Evolutionary conservation across 1,140 invertebrate species (phyloP).

Genomic region (Mamestra configurata): DNA sequence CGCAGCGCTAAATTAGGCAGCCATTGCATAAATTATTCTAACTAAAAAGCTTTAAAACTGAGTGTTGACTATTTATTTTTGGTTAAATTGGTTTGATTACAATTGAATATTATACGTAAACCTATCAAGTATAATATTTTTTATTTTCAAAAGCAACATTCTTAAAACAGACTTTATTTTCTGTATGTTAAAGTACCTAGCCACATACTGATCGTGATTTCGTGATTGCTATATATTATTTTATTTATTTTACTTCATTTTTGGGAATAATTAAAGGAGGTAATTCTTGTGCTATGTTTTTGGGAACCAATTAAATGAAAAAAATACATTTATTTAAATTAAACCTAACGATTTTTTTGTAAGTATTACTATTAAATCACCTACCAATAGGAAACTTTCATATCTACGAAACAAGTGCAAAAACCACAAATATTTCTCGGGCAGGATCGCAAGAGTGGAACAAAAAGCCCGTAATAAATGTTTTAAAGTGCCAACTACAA

Average conservation of each 20-base stretch:
- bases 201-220: no score
- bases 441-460: neutral
- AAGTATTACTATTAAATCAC: neutral
- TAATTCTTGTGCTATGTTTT: no score
- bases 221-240: no score
- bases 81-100: neutral
- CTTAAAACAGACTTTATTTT: no score
- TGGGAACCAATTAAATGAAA: no score
- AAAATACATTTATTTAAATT: neutral
- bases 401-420: conserved; percentile 10
- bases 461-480: conserved; percentile 21
- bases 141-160: neutral
- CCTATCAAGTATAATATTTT: neutral
- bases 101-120: neutral
- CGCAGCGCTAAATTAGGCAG: conserved; percentile 51
- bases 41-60: conserved; percentile 35
- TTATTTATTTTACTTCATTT: no score
- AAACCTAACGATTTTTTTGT: neutral
- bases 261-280: no score
- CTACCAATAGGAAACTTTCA: neutral
- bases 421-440: neutral
- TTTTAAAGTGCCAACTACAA: conserved; percentile 40
- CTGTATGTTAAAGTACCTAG: no score
- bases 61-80: conserved; percentile 14
- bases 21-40: conserved; percentile 54